Conservation (phyloP, 2,888 invertebrate genomes). For the Odontocolon sp. region DNA sequence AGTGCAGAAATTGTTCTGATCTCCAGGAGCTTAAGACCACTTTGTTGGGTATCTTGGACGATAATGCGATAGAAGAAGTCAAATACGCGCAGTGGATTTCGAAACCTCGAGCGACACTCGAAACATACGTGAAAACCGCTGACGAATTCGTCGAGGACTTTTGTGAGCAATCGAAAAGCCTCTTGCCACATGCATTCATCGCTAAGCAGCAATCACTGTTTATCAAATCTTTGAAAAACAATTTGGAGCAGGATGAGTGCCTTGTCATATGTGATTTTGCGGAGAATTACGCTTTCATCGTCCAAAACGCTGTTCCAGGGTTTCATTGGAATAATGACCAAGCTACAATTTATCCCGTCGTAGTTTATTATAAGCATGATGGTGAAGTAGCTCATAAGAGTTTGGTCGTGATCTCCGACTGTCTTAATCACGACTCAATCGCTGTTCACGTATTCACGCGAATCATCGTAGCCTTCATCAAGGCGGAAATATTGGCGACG, state of each 20-base stretch:
- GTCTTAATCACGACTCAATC: slow-evolving; percentile 58
- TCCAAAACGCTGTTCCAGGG: no score
- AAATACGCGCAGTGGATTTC: slow-evolving; percentile 44
- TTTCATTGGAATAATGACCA: no score
- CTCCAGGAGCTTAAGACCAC: no score
- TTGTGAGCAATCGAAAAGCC: slow-evolving; percentile 20
- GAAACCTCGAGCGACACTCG: slow-evolving; percentile 46
- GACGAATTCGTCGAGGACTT: slow-evolving; percentile 36
- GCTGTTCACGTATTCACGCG: slow-evolving; percentile 49
- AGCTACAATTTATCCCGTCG: slow-evolving; percentile 60
- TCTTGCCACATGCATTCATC: slow-evolving; percentile 46
- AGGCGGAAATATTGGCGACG: slow-evolving; percentile 1
- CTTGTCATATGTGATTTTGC: no score
- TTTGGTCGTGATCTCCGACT: slow-evolving; percentile 63
- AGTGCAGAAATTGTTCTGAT: no score
- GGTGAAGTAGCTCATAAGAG: slow-evolving; percentile 49
- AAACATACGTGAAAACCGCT: slow-evolving; percentile 20
- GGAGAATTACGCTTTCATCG: no score
- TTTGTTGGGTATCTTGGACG: no score
- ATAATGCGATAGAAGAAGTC: no score
- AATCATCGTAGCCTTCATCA: slow-evolving; percentile 41
- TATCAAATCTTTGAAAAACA: background rate
- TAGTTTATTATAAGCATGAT: slow-evolving; percentile 57
- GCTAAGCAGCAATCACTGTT: slow-evolving; percentile 34
- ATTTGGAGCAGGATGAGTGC: no score